These are phyloP conservation scores for Therioaphis trifolii DNA, from an alignment of 2,888 invertebrate genomes.

Conservation along the genomic window DNA sequence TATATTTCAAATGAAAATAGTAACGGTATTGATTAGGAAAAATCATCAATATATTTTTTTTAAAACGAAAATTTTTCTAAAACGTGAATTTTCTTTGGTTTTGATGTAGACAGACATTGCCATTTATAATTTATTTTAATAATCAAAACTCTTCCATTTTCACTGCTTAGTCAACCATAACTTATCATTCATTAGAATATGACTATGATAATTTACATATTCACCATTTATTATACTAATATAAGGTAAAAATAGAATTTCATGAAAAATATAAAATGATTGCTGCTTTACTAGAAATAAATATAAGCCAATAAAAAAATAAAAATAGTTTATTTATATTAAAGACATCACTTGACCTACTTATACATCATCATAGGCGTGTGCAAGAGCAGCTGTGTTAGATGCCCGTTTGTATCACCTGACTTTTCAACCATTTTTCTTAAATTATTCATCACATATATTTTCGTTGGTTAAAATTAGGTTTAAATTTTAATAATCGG, in stretches of 20 bases:
- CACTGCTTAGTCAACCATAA: neutral
- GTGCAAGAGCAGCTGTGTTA: neutral
- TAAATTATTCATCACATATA: neutral
- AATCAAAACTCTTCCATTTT: neutral
- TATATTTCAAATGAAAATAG: no score
- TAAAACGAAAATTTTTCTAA: neutral
- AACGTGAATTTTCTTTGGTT: neutral
- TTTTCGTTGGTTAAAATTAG: neutral
- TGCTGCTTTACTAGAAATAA: neutral
- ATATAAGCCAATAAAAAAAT: neutral
- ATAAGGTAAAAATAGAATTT: neutral
- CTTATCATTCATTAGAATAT: neutral
- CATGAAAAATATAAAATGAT: neutral
- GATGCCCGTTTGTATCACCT: neutral
- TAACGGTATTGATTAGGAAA: no score
- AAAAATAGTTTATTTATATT: neutral
- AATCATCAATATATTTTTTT: no score
- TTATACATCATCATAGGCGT: neutral
- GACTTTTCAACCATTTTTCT: neutral
- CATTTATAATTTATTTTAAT: neutral
- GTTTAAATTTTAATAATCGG: no score
- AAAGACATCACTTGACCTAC: neutral
- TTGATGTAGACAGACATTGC: neutral
- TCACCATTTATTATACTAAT: neutral
- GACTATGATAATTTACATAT: neutral